Percentiles rank a stretch among this genome's conserved stretches.
These are phyloP conservation scores for Acipenser ruthenus DNA, from an alignment of 2,797 vertebrate species.

Conservation along the genomic window DNA sequence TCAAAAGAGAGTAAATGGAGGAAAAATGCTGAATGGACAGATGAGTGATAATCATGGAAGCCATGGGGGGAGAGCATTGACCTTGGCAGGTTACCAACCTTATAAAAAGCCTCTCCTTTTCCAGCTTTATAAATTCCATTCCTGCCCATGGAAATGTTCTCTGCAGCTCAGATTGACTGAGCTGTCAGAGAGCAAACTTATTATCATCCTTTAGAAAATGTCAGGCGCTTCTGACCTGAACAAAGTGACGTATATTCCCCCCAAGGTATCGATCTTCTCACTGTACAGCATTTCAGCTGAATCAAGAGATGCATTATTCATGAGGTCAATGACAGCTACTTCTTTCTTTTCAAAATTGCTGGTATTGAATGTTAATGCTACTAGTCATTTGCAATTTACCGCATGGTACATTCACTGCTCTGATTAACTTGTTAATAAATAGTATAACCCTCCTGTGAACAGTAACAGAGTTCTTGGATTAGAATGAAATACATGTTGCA, in stretches of 20 bases:
- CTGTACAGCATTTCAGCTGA: not conserved
- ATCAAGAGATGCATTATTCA: constrained; percentile 9
- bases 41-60: not conserved
- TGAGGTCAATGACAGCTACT: not conserved
- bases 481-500: no score
- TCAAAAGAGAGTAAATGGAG: not conserved
- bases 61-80: not conserved
- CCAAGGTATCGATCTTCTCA: constrained; percentile 10
- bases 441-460: no score
- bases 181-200: constrained; percentile 6
- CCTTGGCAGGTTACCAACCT: not conserved
- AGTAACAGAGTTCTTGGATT: no score
- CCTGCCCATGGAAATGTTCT: constrained; percentile 5
- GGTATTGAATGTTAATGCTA: not conserved
- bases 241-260: not conserved
- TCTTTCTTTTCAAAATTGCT: not conserved
- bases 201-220: constrained; percentile 26
- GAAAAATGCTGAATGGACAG: constrained; percentile 1
- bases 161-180: constrained; percentile 29
- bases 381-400: not conserved
- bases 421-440: no score
- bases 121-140: not conserved
- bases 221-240: constrained; percentile 20
- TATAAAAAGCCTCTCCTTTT: not conserved
- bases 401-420: not conserved